Evolutionary conservation across 2,888 invertebrate species (phyloP).

Genomic region (Harpagoxenus sublaevis): DNA sequence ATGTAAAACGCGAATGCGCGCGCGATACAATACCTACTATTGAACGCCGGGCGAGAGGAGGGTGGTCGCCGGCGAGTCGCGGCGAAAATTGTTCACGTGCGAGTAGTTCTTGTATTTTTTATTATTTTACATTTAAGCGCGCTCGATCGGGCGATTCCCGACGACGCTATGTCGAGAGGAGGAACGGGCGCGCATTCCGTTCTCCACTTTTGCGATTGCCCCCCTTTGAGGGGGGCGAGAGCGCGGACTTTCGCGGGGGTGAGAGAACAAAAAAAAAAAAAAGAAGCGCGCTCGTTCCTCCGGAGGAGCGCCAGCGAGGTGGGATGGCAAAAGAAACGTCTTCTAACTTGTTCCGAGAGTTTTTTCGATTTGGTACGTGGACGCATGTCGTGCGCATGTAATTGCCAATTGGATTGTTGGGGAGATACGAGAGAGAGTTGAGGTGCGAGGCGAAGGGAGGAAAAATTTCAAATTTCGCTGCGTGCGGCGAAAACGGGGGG

Average conservation of each 20-base stretch:
- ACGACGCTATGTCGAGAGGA: conserved; percentile 41
- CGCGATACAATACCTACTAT: conserved; percentile 25
- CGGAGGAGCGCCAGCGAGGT: conserved; percentile 44
- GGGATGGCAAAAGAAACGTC: conserved; percentile 80
- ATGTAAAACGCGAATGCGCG: conserved; percentile 59
- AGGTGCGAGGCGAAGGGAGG: not conserved
- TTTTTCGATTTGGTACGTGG: conserved; percentile 65
- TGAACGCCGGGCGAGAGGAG: not conserved
- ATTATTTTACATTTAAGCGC: conserved; percentile 50
- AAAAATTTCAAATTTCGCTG: not conserved
- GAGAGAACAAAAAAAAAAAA: not conserved
- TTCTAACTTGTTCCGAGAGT: conserved; percentile 76
- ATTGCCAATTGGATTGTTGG: not conserved
- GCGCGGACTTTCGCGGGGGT: not conserved
- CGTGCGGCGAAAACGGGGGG: not conserved
- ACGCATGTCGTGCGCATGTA: conserved; percentile 57
- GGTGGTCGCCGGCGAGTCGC: conserved; percentile 7
- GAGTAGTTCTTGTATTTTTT: conserved; percentile 64
- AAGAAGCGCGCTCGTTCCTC: not conserved
- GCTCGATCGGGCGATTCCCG: conserved; percentile 38
- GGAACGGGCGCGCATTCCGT: not conserved
- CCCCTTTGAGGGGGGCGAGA: no score
- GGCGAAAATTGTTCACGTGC: conserved; percentile 66
- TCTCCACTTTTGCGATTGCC: not conserved
- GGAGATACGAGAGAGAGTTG: not conserved